Percentiles rank a stretch among this genome's conserved stretches.
These are phyloP conservation scores for Zaprionus gabonicus DNA, from an alignment of 1,140 invertebrate genomes.

Conservation along the genomic window DNA sequence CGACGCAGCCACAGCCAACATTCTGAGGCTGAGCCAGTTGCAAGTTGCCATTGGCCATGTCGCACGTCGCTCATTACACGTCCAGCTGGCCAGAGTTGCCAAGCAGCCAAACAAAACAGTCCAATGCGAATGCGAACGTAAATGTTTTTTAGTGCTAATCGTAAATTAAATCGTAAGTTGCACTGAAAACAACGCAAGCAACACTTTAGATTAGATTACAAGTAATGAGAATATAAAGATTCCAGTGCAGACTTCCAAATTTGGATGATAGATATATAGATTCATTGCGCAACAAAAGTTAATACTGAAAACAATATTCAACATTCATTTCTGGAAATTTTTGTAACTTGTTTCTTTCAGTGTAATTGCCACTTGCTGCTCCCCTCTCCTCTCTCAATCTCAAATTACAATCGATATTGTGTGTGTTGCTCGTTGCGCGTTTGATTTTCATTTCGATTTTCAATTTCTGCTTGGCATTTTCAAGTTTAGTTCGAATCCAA, in stretches of 20 bases:
- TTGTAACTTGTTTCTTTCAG: neutral
- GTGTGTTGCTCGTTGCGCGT: constrained; percentile 10
- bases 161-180: constrained; percentile 70
- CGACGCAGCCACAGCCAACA: neutral
- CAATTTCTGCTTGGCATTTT: constrained; percentile 59
- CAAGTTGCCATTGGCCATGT: constrained; percentile 44
- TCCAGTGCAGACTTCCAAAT: no score
- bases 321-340: neutral
- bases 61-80: constrained; percentile 50
- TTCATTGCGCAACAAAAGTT: no score
- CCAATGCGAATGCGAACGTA: constrained; percentile 11
- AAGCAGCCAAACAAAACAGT: constrained; percentile 1
- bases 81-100: constrained; percentile 2
- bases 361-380: constrained; percentile 9
- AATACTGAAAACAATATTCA: no score
- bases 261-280: no score
- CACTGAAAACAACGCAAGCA: constrained; percentile 11
- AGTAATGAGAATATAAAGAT: no score
- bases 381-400: constrained; percentile 5
- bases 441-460: constrained; percentile 72
- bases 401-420: constrained; percentile 66
- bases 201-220: neutral
- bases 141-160: constrained; percentile 55
- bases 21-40: neutral
- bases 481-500: constrained; percentile 53